Evolutionary conservation across 2,797 vertebrate species (phyloP).

Genomic region (Eulemur albifrons): DNA sequence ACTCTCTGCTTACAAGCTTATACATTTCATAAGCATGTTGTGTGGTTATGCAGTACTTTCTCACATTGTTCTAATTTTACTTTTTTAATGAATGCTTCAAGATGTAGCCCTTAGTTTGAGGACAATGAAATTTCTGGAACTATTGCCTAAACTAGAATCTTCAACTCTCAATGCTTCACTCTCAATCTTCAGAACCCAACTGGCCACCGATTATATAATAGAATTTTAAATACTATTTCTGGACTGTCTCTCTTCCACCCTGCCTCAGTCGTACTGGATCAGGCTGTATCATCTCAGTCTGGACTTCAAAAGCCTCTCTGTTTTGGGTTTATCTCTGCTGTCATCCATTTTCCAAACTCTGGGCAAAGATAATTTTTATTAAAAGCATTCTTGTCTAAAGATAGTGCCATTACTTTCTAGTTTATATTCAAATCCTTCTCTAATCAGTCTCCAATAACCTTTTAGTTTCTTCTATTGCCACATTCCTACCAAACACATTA

Average conservation of each 20-base stretch:
- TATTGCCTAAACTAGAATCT: not conserved
- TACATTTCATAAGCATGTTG: not conserved
- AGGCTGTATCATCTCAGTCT: not conserved
- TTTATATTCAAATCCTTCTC: not conserved
- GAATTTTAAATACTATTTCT: not conserved
- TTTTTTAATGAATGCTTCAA: not conserved
- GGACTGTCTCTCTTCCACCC: not conserved
- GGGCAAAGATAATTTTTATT: not conserved
- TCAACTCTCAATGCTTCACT: not conserved
- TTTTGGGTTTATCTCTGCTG: not conserved
- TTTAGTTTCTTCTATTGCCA: not conserved
- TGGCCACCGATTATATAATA: not conserved
- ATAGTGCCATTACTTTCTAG: not conserved
- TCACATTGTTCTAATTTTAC: not conserved
- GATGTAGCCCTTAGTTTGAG: not conserved
- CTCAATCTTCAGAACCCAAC: not conserved
- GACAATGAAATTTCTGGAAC: not conserved
- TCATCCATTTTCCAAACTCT: not conserved
- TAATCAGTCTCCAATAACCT: not conserved
- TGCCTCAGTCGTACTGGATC: accelerated
- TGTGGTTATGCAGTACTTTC: not conserved
- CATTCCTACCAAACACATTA: not conserved
- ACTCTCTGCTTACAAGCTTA: not conserved
- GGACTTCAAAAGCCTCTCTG: not conserved
- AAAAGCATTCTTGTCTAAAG: not conserved